These are phyloP conservation scores for Archocentrus centrarchus DNA, from an alignment of 2,113 vertebrate genomes.

Conservation along the genomic window DNA sequence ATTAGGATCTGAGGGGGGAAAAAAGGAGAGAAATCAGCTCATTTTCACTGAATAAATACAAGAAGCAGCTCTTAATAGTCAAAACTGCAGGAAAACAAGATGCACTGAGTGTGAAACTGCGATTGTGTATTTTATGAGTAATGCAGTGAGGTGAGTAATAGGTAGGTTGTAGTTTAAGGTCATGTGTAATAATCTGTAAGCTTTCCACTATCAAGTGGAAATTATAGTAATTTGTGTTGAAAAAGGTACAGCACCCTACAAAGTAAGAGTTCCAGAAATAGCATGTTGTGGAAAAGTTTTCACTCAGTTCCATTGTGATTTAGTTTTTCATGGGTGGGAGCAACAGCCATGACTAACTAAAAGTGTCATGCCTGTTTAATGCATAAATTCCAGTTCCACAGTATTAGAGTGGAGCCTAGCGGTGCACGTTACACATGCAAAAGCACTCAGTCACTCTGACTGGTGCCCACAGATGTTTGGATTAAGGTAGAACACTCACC, in stretches of 20 bases:
- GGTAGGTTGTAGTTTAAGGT: conserved; percentile 19
- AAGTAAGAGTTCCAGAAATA: neutral
- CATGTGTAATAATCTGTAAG: neutral
- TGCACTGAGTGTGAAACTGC: neutral
- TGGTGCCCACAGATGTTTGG: conserved; percentile 25
- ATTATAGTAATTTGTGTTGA: neutral
- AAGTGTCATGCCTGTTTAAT: conserved; percentile 5
- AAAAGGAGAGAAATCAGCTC: neutral
- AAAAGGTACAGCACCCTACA: neutral
- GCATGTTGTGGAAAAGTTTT: neutral
- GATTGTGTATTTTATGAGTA: neutral
- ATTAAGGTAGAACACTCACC: conserved; percentile 56
- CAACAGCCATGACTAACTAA: neutral
- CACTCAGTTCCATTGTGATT: neutral
- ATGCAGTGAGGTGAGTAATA: conserved; percentile 23
- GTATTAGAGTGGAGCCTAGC: neutral
- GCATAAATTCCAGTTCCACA: neutral
- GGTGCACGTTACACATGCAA: neutral
- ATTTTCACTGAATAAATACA: neutral
- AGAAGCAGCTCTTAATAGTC: neutral
- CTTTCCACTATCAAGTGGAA: neutral
- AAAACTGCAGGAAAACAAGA: neutral
- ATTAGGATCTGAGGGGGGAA: conserved; percentile 4
- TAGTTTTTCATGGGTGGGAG: neutral
- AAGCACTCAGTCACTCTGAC: neutral